Base-by-base conservation (phyloP, 2,888 invertebrate species). In the Drosophila kuntzei region DNA sequence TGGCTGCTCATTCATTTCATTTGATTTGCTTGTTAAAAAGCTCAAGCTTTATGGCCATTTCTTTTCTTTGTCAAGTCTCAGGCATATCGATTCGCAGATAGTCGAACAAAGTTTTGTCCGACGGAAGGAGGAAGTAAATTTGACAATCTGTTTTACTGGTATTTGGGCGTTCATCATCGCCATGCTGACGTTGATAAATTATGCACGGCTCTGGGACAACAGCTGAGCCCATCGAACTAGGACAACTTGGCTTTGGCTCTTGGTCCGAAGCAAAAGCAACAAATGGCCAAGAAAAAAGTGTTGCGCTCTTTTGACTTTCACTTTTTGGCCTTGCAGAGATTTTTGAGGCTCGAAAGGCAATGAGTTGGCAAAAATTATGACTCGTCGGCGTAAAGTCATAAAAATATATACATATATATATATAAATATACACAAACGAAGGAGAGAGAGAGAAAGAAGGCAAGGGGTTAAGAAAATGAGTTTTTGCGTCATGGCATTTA, bases 1-100 rank as follows among this genome's bases (percentile, higher is more conserved):
- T 43, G 62, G 47, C 53, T 68, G 68, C 72, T 68, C 55, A 44
- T 54, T 55, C 55, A 44, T 84, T 87, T 87, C 79, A 82, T 86
- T 84, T 79, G 87, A 80, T 81, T 81, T 87, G 78, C 79, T 89
- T 87, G 85, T 84, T 85, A 81, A 87, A 87, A 85, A 85, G 85
- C 85, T 87, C 82, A 87, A 85, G 85, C 87, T 89, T 85, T 84
- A 89, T 89, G 87, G 87, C 71, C 79, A 71, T 74, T 72, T 71
- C 54, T 73, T 59, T 71, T 51, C 57, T 41, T 51, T 53, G 37
- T 61, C 64, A 39, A 46, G 50, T 49, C 34, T 12, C 55, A 55
- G 72, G 85, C 53, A 68, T 84, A 85, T 85, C 89, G 89, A 85
- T 85, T 84, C 66, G 55, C 66, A 50, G 70, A 66, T 70, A 55